Base-by-base conservation (phyloP, 2,797 vertebrate genomes). In the Lophotriccus pileatus region DNA sequence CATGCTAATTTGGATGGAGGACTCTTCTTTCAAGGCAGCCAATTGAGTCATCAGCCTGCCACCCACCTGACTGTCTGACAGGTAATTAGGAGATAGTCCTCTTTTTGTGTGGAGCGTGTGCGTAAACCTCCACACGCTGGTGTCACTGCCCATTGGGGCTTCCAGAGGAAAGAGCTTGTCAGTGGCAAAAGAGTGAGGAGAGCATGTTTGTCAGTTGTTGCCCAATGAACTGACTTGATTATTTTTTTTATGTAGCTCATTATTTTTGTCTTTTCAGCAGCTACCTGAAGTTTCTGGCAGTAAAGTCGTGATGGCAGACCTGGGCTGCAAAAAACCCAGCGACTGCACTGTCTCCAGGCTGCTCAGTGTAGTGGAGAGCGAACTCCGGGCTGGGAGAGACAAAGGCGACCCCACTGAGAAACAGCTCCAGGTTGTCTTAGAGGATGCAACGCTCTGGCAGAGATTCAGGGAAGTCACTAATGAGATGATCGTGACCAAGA, bases 401-500 rank as follows among this genome's bases (percentile, higher is more conserved):
- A 99, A 99, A 94, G 99, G 99, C 2, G 99, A 99, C 94, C 99
- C 99, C 13, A 99, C 99, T 0, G 99, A 99, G 98, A 98, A 98
- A 39, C 98, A 99, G 94, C 98, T 99, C 53, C 98, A 98, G 94
- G 98, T 99, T 80, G 96, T 96, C 43, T 98, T 99, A 96, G 99
- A 99, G 96, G 99, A 99, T 34, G 98, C 98, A 0, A 98, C 98
- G 6, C 98, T 99, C 62, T 99, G 99, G 99, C 98, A 98, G 95
- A 98, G 98, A 96, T 99, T 99, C 89, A 98, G 98, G 87, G 98
- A 98, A 93, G 98, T 99, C 97, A 99, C 99, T 64, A 99, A 99
- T 23, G 99, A 99, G 97, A 99, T 99, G 99, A 99, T 99, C 6
- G 99, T 99, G 97, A 99, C 99, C 97, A 99, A 99, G 98, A 99